Evolutionary conservation across 2,888 invertebrate species (phyloP).

Genomic region (Hyalella azteca): DNA sequence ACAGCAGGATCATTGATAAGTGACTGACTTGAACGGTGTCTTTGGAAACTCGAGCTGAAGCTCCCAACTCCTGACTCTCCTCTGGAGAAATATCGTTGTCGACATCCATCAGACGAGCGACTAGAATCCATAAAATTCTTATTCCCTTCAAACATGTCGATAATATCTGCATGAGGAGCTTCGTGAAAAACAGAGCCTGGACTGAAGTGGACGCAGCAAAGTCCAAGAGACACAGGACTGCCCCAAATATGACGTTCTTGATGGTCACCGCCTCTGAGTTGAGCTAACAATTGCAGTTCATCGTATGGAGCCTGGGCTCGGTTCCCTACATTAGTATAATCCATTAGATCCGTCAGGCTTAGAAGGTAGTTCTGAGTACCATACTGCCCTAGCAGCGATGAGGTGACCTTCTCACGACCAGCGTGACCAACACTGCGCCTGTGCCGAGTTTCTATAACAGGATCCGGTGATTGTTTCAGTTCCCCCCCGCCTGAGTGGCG

Average conservation of each 20-base stretch:
- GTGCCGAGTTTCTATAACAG: background rate
- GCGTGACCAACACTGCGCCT: background rate
- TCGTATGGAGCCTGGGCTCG: background rate
- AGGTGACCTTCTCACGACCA: constrained; percentile 1
- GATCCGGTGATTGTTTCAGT: background rate
- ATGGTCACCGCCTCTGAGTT: background rate
- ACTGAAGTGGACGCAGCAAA: constrained; percentile 19
- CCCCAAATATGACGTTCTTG: constrained; percentile 24
- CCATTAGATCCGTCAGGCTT: constrained; percentile 5
- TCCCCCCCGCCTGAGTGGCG: background rate
- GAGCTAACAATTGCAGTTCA: constrained; percentile 14
- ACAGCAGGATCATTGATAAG: background rate
- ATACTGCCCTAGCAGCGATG: background rate
- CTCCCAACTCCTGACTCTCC: background rate
- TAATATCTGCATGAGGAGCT: background rate
- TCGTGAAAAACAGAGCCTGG: background rate
- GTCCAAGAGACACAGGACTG: constrained; percentile 8
- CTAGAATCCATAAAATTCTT: background rate
- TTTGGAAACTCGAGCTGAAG: constrained; percentile 20
- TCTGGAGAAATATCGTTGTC: background rate
- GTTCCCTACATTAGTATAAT: background rate
- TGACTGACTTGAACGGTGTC: background rate
- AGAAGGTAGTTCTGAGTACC: background rate
- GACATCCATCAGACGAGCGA: background rate
- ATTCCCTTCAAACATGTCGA: background rate